These are phyloP conservation scores for Danio choprae DNA, from an alignment of 2,797 vertebrate genomes.

Conservation along the genomic window DNA sequence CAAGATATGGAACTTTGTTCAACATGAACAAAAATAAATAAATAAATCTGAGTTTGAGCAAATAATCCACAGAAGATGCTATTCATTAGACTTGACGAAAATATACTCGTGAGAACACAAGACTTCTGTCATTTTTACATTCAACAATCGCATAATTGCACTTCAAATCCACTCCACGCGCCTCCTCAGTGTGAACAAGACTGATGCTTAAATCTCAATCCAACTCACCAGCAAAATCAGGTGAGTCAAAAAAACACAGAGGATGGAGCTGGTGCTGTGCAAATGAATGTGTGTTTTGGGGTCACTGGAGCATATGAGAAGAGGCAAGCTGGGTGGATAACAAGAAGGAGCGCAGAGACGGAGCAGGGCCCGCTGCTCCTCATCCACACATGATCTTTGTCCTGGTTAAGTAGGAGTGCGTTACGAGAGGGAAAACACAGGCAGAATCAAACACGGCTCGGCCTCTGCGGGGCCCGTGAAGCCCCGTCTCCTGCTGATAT, in stretches of 20 bases:
- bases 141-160: not conserved
- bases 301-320: conserved; percentile 36
- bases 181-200: not conserved
- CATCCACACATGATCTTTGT: conserved; percentile 63
- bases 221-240: conserved; percentile 22
- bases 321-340: conserved; percentile 20
- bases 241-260: conserved; percentile 17
- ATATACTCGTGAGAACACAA: not conserved
- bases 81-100: not conserved
- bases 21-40: not conserved
- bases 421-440: conserved; percentile 60
- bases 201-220: conserved; percentile 9
- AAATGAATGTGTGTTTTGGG: conserved; percentile 24
- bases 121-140: not conserved
- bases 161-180: not conserved
- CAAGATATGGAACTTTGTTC: conserved; percentile 1
- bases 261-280: not conserved
- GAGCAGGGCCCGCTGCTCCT: conserved; percentile 59
- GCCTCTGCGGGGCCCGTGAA: conserved; percentile 63
- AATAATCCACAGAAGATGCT: not conserved
- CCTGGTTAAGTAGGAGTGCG: conserved; percentile 57
- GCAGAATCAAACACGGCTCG: conserved; percentile 66
- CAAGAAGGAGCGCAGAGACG: conserved; percentile 8
- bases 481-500: conserved; percentile 71
- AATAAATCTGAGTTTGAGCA: not conserved